Conservation (phyloP, 2,113 vertebrate species). For the Ceyx cyanopectus region DNA sequence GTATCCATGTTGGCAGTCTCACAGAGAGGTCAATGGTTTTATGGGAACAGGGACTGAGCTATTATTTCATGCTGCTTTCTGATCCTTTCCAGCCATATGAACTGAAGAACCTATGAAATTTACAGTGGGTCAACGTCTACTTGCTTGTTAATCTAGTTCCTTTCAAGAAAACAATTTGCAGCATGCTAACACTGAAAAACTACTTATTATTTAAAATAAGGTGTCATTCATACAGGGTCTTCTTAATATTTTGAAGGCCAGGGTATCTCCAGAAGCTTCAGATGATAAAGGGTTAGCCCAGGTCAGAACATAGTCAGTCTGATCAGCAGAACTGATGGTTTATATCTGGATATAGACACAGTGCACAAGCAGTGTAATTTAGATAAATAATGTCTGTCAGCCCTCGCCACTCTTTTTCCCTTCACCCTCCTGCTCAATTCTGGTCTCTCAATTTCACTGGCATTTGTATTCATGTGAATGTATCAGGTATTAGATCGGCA, state of each 20-base stretch:
- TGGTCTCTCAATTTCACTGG: constrained; percentile 27
- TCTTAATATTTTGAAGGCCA: background rate
- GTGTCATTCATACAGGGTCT: background rate
- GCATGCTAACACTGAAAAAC: background rate
- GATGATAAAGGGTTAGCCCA: background rate
- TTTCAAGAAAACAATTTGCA: background rate
- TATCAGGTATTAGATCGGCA: background rate
- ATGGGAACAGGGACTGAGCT: constrained; percentile 50
- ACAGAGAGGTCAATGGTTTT: constrained; percentile 51
- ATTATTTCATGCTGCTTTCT: constrained; percentile 13
- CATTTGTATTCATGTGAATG: background rate
- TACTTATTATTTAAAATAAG: background rate
- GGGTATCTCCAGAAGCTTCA: background rate
- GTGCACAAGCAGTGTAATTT: background rate
- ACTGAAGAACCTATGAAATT: background rate
- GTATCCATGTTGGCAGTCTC: constrained; percentile 45
- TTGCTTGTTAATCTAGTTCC: background rate
- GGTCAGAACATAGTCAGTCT: background rate
- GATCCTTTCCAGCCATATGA: background rate
- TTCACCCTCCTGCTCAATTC: background rate
- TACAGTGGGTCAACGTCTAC: background rate
- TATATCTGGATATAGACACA: background rate
- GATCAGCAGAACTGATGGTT: background rate
- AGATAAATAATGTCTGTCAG: background rate
- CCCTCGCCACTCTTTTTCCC: background rate